These are phyloP conservation scores for Fulmarus glacialis DNA, from an alignment of 2,113 vertebrate species.

Conservation along the genomic window DNA sequence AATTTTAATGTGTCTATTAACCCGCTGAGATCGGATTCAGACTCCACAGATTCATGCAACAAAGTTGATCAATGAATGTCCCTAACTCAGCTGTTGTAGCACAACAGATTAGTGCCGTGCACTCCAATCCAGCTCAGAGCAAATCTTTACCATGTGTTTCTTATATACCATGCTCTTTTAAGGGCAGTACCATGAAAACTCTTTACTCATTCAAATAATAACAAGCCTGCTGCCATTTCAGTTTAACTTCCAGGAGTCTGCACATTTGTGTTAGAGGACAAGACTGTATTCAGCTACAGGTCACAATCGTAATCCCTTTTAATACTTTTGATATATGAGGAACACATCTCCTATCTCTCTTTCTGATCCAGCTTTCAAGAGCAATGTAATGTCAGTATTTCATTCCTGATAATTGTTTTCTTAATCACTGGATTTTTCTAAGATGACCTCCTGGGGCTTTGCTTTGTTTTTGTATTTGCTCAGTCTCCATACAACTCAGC, in stretches of 20 bases:
- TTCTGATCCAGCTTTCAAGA: constrained; percentile 32
- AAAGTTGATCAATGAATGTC: neutral
- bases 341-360: neutral
- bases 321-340: neutral
- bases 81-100: neutral
- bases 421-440: neutral
- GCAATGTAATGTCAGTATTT: neutral
- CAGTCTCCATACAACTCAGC: neutral
- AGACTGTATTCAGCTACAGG: neutral
- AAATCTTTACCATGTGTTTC: neutral
- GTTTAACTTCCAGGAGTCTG: neutral
- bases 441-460: neutral
- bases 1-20: neutral
- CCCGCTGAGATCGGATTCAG: neutral
- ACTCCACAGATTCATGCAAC: neutral
- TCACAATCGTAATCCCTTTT: neutral
- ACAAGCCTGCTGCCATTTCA: neutral
- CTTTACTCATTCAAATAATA: neutral
- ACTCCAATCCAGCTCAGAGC: neutral
- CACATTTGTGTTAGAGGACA: neutral
- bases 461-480: constrained; percentile 8
- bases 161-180: neutral
- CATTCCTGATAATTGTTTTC: neutral
- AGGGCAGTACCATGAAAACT: neutral
- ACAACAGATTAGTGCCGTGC: neutral